phyloP scores from a whole-genome alignment of 2,113 vertebrate genomes.

The Anthoscopus minutus region DNA sequence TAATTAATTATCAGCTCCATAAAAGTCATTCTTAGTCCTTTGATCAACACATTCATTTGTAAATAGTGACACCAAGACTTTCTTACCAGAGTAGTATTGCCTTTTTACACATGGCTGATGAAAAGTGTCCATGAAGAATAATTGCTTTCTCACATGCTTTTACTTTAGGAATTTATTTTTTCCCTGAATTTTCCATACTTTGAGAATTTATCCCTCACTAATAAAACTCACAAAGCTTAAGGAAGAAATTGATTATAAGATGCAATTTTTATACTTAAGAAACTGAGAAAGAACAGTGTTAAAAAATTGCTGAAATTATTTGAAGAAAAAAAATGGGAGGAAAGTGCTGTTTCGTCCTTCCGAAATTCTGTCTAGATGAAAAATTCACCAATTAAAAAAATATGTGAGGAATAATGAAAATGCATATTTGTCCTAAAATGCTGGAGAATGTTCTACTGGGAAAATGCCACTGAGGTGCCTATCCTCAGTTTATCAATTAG shows the following conservation, averaged over 20 bases:
- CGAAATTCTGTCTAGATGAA: not conserved
- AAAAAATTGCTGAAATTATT: not conserved
- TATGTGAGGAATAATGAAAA: not conserved
- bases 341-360: not conserved
- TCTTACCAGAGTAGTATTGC: not conserved
- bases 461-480: not conserved
- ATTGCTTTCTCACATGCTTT: not conserved
- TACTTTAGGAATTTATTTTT: not conserved
- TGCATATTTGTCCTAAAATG: not conserved
- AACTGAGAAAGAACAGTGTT: not conserved
- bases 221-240: not conserved
- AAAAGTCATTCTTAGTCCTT: not conserved
- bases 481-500: not conserved
- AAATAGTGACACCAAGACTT: not conserved
- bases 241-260: not conserved
- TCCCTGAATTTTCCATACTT: not conserved
- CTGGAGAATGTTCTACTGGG: not conserved
- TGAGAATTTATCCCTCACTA: not conserved
- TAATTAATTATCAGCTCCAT: slow-evolving; percentile 10
- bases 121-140: not conserved
- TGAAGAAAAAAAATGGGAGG: not conserved
- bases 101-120: not conserved
- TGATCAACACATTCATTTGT: not conserved
- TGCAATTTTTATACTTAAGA: not conserved
- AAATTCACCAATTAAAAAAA: not conserved